Conservation (phyloP, 2,113 vertebrate species). For the Neodontobutis hainanensis region DNA sequence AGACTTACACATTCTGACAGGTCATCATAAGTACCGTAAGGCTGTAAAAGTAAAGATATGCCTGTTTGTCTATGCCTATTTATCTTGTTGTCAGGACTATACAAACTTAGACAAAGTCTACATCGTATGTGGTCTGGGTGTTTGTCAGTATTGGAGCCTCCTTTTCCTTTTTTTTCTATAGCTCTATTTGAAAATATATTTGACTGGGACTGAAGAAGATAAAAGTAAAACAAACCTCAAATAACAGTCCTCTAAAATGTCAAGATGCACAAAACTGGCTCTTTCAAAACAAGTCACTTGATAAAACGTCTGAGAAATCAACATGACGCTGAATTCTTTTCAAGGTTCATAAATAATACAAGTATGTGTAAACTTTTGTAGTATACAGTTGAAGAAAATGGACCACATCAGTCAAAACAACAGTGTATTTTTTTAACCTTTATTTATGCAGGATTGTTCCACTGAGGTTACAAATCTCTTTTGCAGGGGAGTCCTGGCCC, state of each 20-base stretch:
- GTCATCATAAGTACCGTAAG: not conserved
- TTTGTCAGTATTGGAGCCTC: too few species aligned
- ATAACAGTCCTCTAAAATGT: conserved; percentile 6
- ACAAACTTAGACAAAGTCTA: too few species aligned
- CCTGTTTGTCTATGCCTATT: too few species aligned
- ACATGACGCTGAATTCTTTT: conserved; percentile 15
- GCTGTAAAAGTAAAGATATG: too few species aligned
- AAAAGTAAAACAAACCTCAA: conserved; percentile 2
- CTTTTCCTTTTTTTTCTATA: not conserved
- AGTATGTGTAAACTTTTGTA: not conserved
- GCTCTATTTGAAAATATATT: not conserved
- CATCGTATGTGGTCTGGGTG: too few species aligned
- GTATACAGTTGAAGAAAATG: conserved; percentile 6
- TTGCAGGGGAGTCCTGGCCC: too few species aligned
- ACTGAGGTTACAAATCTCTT: too few species aligned
- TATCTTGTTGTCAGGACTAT: too few species aligned
- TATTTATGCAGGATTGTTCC: too few species aligned
- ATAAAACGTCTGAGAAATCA: conserved; percentile 13
- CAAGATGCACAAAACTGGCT: conserved; percentile 7
- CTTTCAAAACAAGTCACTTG: conserved; percentile 10
- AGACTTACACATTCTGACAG: not conserved
- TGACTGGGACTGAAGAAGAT: conserved; percentile 2
- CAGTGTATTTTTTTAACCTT: not conserved
- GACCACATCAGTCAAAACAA: not conserved
- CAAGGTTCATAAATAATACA: conserved; percentile 13